Base-by-base conservation (phyloP, 2,888 invertebrate genomes). In the Tanypteryx hageni region DNA sequence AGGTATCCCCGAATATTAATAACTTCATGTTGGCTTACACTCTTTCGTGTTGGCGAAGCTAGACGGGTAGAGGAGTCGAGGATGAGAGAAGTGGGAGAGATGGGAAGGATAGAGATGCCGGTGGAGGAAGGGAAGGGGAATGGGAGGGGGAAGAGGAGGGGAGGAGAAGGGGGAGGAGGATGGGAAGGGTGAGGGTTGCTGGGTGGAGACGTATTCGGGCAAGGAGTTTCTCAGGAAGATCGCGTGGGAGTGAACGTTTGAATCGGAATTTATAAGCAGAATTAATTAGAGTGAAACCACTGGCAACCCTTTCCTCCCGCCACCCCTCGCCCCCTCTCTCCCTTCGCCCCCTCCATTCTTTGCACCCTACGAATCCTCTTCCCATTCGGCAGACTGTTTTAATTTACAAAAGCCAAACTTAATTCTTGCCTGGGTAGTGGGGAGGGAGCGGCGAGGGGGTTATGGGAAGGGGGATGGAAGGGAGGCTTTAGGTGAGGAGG, bases 321-420 rank as follows among this genome's bases (percentile, higher is more conserved):
- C 59, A 31, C 85, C 92, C 92, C n/a, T 14, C 89, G 57, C n/a
- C 61, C 58, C 86, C 92, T 58, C 57, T 22, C 68, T 61, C 92
- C 56, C 83, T n/a, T 31, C 22, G 76, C 61, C 85, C 92, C 83
- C 76, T 64, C 81, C 64, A 81, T 81, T 86, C 92, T 86, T 22
- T 58, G 92, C 85, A 92, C 92, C 18, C 16, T 16, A 7, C 10
- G 18, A 57, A 83, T 44, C 83, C 83, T 44, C 94, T 76, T 76
- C 76, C 76, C 22, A 27, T 76, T 76, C 76, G 76, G 76, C 95
- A 95, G 95, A 95, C 95, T 95, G 95, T 95, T 95, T 95, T 95
- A 95, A 95, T 95, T 95, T 95, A 95, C 95, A 95, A 95, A 95
- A 95, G 95, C 95, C 95, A 95, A 95, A 95, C 95, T 95, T 95